These are phyloP conservation scores for Chaetodon auriga DNA, from an alignment of 2,113 vertebrate species.

Conservation along the genomic window DNA sequence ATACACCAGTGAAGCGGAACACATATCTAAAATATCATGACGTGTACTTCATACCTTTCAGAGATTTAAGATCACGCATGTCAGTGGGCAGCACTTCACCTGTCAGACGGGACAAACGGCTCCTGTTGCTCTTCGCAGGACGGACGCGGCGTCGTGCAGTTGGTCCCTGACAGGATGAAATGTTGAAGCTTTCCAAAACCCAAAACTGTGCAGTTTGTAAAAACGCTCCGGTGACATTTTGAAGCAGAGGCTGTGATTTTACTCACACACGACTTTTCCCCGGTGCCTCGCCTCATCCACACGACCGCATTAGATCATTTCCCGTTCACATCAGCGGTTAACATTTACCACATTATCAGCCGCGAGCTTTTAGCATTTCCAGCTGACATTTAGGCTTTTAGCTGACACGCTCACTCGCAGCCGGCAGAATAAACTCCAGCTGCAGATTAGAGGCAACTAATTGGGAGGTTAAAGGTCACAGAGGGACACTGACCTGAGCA, in stretches of 20 bases:
- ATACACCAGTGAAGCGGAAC: background rate
- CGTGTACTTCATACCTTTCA: too few relatives aligned
- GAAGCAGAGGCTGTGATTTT: constrained; percentile 3
- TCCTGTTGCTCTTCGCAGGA: background rate
- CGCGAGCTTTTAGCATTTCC: background rate
- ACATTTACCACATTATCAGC: constrained; percentile 16
- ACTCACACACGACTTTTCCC: background rate
- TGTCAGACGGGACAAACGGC: too few relatives aligned
- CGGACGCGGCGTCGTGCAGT: background rate
- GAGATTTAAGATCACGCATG: too few relatives aligned
- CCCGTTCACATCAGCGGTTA: background rate
- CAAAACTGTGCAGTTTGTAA: constrained; percentile 14
- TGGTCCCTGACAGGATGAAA: background rate
- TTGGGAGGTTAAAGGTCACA: constrained; percentile 36
- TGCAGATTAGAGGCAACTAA: background rate
- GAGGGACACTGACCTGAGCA: background rate
- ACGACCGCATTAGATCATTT: background rate
- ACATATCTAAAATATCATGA: too few relatives aligned
- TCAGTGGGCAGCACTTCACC: too few relatives aligned
- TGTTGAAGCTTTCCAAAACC: constrained; percentile 2
- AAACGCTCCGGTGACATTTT: constrained; percentile 17
- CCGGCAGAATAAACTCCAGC: background rate
- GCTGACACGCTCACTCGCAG: background rate
- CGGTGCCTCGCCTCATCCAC: background rate
- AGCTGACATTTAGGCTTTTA: constrained; percentile 21